Evolutionary conservation across 2,888 invertebrate species (phyloP), one percentile per base, ranked within the genome.

Genomic region (Trachelus stipa): DNA sequence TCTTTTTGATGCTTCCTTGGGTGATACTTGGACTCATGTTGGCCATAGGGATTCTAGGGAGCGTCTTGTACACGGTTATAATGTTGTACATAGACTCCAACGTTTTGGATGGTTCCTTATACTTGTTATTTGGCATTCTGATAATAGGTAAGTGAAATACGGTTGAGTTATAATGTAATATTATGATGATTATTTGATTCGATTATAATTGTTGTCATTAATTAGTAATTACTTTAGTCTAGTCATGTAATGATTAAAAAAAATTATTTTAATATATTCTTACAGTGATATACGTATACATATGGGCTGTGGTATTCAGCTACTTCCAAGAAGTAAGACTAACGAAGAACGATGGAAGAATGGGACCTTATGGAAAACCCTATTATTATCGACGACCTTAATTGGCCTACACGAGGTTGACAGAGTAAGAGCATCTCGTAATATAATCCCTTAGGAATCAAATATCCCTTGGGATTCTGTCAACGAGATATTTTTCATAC

Each of bases 281-380:
- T 94, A 73, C 93, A 97, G 97, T 94, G 84, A 92, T 96, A 56
- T 95, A 95, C 91, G 92, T 95, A 77, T 97, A 96, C 92, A 93
- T 96, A 90, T 97, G 97, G 97, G 93, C 94, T 85, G 96, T 97
- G 76, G 96, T 96, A 76, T 97, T 95, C 93, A 97, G 96, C 88
- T 96, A 96, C 91, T 97, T 96, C 91, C 93, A 95, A 84, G 93
- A 95, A 83, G 93, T 96, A 69, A 93, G 93, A 83, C 83, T 85
- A n/a, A 89, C 90, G 75, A 90, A 91, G 80, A 82, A 86, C 79
- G 90, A 82, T 79, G 83, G 84, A 71, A 88, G 87, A 82, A 87
- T 91, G 30, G 91, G 88, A 4, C 91, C 91, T 1, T 91, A 91
- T 56, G 91, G 91, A 79, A 87, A 88, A 76, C 91, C 91, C 4